Evolutionary conservation across 2,797 vertebrate genomes (phyloP).

Genomic region (Leptatherina wallacei): DNA sequence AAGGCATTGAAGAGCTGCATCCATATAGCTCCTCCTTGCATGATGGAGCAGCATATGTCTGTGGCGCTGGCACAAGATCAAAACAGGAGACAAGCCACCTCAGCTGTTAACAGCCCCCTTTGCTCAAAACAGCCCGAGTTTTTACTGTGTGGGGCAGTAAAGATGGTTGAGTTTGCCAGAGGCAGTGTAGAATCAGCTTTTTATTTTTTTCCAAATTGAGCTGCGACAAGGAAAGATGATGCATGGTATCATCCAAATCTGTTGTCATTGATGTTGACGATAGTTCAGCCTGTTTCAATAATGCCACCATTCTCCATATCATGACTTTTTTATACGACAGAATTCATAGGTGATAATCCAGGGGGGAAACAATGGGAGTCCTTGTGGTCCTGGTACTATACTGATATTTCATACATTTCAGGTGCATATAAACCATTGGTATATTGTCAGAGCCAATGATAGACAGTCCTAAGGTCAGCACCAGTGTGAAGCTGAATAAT

Average conservation of each 20-base stretch:
- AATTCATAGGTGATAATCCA: constrained; percentile 16
- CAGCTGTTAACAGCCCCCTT: constrained; percentile 57
- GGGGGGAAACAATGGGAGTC: constrained; percentile 5
- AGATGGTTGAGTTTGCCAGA: constrained; percentile 43
- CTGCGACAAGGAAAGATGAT: constrained; percentile 15
- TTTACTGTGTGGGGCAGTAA: constrained; percentile 37
- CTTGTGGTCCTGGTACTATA: constrained; percentile 14
- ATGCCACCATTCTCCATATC: constrained; percentile 41
- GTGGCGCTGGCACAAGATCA: constrained; percentile 73
- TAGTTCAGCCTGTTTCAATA: constrained; percentile 28
- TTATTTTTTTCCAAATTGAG: constrained; percentile 27
- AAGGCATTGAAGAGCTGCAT: constrained; percentile 51
- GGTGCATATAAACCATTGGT: constrained; percentile 24
- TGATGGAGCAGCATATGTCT: constrained; percentile 75
- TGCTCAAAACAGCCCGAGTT: constrained; percentile 33
- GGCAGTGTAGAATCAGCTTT: constrained; percentile 33
- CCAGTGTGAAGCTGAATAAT: constrained; percentile 35
- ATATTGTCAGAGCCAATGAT: constrained; percentile 14
- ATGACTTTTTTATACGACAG: constrained; percentile 19
- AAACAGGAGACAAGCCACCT: constrained; percentile 62
- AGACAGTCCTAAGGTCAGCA: constrained; percentile 15
- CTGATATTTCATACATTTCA: constrained; percentile 29
- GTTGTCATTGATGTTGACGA: constrained; percentile 9
- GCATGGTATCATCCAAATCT: not conserved
- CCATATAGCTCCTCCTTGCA: constrained; percentile 68